Base-by-base conservation (phyloP, 1,140 invertebrate genomes). In the Atta cephalotes region DNA sequence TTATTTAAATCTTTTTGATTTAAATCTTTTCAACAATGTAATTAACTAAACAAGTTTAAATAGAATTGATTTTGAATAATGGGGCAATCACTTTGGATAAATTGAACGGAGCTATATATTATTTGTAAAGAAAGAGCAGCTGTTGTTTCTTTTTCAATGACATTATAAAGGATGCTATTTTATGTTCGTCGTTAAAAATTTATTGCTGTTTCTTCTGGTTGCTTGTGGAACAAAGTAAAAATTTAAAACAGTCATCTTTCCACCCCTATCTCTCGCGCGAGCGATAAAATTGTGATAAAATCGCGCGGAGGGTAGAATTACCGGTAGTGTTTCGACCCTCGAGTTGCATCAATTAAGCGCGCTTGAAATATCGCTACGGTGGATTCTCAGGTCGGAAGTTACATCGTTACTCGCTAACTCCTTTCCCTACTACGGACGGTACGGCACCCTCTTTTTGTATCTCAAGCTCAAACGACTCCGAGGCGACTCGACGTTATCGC, bases 281-380 rank as follows among this genome's bases (percentile, higher is more conserved):
- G 39, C 51, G 49, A 80, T 72, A 79, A 79, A 79, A 77, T 25
- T n/a, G 56, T 9, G 39, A 79, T 79, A 79, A 79, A 79, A 79
- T 79, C 77, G 77, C 21, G 56, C 3, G 31, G 28, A 58, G 53
- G 56, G 45, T 58, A 70, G 49, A 56, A 80, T 70, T 68, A 39
- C 45, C 63, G 49, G 31, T 21, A 12, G 12, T 45, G 18, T 62
- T 39, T 84, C 39, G 56, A 62, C 10, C 25, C n/a, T 16, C 53
- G 12, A 14, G 39, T 56, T 45, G 53, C 70, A 31, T 74, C 68
- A 74, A 84, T 74, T 62, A 84, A 76, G 58, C 56, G 16, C 56
- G 21, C 39, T 70, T 62, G 39, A 84, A 51, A 81, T 71, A 81
- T 58, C 53, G 79, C 25, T 9, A 62, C 68, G 45, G 56, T 28